Conservation (phyloP, 2,113 vertebrate genomes). For the Glaucomys volans region DNA sequence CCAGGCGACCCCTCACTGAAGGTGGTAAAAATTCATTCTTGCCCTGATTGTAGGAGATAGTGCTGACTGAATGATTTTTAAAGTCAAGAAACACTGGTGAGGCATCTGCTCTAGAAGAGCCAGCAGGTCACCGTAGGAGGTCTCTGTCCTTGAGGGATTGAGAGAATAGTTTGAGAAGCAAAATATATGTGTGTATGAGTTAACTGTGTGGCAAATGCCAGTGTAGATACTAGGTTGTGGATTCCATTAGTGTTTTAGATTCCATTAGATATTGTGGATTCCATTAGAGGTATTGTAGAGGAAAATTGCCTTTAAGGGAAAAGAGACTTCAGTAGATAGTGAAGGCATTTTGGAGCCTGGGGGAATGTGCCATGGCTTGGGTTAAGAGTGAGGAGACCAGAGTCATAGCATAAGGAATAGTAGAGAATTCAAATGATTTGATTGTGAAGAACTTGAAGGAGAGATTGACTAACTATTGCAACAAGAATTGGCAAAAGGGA, state of each 20-base stretch:
- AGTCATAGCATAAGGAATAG: background rate
- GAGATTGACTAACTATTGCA: slow-evolving; percentile 4
- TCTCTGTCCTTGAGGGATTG: background rate
- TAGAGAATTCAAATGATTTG: background rate
- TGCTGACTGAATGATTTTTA: background rate
- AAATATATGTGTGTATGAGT: background rate
- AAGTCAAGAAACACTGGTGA: background rate
- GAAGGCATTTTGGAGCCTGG: background rate
- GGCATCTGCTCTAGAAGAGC: background rate
- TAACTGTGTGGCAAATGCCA: background rate
- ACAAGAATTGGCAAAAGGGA: background rate
- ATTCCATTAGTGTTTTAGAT: too few species aligned
- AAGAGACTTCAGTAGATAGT: background rate
- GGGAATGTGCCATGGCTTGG: background rate
- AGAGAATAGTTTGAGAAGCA: background rate
- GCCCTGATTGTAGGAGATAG: background rate
- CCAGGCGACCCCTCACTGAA: background rate
- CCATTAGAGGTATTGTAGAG: background rate
- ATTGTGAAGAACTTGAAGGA: background rate
- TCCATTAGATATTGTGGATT: too few species aligned
- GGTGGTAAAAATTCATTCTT: background rate
- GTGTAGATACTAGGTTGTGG: too few species aligned
- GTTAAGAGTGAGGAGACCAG: background rate
- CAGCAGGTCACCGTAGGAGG: background rate
- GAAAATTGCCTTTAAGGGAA: background rate